Conservation (phyloP, 1,140 invertebrate genomes). For the Lerema accius region DNA sequence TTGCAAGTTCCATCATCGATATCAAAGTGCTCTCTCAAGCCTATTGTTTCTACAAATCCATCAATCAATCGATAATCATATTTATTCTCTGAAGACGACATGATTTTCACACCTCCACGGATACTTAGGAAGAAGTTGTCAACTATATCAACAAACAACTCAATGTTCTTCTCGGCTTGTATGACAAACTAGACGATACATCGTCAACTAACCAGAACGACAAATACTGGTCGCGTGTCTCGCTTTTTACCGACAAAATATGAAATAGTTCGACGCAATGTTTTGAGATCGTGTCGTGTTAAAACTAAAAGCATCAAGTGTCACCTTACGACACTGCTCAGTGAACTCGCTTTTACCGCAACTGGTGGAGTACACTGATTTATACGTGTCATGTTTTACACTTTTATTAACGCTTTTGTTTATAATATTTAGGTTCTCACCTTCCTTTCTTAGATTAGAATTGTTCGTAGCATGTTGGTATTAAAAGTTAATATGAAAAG, state of each 20-base stretch:
- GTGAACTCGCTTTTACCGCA: constrained; percentile 21
- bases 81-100: not conserved
- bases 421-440: too few relatives aligned
- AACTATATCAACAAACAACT: not conserved
- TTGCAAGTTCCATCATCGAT: too few relatives aligned
- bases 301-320: constrained; percentile 26
- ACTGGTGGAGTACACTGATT: not conserved
- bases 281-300: constrained; percentile 31
- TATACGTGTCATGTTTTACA: not conserved
- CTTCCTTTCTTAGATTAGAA: too few relatives aligned
- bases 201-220: not conserved
- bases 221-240: constrained; percentile 13
- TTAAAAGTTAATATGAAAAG: too few relatives aligned
- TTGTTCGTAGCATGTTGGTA: too few relatives aligned
- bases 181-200: not conserved
- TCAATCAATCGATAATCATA: too few relatives aligned
- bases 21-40: too few relatives aligned
- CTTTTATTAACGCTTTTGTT: too few relatives aligned
- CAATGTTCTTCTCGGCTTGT: too few relatives aligned
- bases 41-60: too few relatives aligned
- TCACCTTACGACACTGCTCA: constrained; percentile 29
- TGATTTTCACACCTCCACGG: not conserved
- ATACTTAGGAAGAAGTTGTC: not conserved
- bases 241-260: constrained; percentile 16
- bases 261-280: constrained; percentile 28